A percentile compares a stretch with the other conserved stretches of the same genome.
Evolutionary conservation across 64 coral and sea anemone genomes (phyloP).

Genomic region (Cladopsammia gracilis): DNA sequence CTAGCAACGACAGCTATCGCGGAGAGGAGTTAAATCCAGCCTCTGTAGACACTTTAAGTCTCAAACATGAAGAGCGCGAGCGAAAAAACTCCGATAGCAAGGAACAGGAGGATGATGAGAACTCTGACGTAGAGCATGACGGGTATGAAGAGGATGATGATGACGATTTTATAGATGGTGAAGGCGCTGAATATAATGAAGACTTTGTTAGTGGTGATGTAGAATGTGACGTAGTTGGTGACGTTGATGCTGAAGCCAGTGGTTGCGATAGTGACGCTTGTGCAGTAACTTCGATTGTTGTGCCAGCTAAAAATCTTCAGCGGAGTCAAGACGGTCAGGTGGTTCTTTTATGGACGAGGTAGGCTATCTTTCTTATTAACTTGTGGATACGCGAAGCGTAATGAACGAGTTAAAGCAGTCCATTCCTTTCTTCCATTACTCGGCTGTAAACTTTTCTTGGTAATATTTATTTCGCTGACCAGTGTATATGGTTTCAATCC

Average conservation of each 20-base stretch:
- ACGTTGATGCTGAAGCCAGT: constrained; percentile 14
- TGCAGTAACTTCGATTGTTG: background rate
- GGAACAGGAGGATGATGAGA: constrained; percentile 62
- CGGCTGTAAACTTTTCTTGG: too few relatives aligned
- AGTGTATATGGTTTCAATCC: too few relatives aligned
- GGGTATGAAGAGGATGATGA: constrained; percentile 47
- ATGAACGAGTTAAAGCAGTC: too few relatives aligned
- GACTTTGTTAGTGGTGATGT: background rate
- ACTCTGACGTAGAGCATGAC: constrained; percentile 49
- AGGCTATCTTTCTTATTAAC: background rate
- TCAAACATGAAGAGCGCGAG: background rate
- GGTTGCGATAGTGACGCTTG: constrained; percentile 28
- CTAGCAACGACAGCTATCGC: constrained; percentile 39
- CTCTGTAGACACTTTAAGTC: background rate
- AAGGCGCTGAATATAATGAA: background rate
- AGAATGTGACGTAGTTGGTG: constrained; percentile 20
- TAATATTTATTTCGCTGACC: too few relatives aligned
- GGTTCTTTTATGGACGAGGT: constrained; percentile 74
- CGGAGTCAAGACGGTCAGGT: constrained; percentile 67
- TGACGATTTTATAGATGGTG: constrained; percentile 40
- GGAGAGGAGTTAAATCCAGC: background rate
- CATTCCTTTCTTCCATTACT: too few relatives aligned
- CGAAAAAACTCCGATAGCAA: constrained; percentile 21
- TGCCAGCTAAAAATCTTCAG: constrained; percentile 66
- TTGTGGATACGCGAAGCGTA: too few relatives aligned